Base-by-base conservation (phyloP, 2,113 vertebrate species). In the Xenopus borealis region DNA sequence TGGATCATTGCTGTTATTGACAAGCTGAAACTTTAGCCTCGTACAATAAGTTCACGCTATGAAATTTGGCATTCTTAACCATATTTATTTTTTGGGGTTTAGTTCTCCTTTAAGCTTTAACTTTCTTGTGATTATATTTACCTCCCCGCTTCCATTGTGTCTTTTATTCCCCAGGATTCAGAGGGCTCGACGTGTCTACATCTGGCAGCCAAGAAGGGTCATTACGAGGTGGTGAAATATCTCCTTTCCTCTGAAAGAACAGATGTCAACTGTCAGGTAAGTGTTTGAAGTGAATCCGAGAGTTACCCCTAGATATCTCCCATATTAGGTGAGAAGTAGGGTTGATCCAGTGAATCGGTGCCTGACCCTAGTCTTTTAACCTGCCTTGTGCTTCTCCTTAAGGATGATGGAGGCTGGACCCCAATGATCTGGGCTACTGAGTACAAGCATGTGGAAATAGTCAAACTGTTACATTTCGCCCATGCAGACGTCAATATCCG, bases 371-470 rank as follows among this genome's bases (percentile, higher is more conserved):
- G 6, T 40, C 3, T 40, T 6, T 6, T 40, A 40, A 40, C 33
- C 53, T 55, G 17, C 4, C 53, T 16, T 55, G 53, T n/a, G 7
- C 53, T 55, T 50, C 27, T 63, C 12, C 40, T 11, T 44, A 80
- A 98, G 97, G 97, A 99, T 0, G 93, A 96, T 0, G 96, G 96
- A 0, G 96, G 96, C 12, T 99, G 97, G 97, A 98, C 96, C 0
- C 94, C 96, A 0, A 93, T 99, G 90, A 99, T 97, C 50, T 99
- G 97, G 97, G 96, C 96, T 65, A 97, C 96, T 0, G 97, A 98
- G 74, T 93, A 97, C 84, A 96, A 96, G 68, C 94, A 96, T 3
- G 91, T 91, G 14, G 93, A 98, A 52, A 89, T 96, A 64, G 96
- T 97, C 79, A 92, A 93, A 80, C 88, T 98, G 83, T 86, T 99